Evolutionary conservation across 2,797 vertebrate species (phyloP).

Genomic region (Intellagama lesueurii): DNA sequence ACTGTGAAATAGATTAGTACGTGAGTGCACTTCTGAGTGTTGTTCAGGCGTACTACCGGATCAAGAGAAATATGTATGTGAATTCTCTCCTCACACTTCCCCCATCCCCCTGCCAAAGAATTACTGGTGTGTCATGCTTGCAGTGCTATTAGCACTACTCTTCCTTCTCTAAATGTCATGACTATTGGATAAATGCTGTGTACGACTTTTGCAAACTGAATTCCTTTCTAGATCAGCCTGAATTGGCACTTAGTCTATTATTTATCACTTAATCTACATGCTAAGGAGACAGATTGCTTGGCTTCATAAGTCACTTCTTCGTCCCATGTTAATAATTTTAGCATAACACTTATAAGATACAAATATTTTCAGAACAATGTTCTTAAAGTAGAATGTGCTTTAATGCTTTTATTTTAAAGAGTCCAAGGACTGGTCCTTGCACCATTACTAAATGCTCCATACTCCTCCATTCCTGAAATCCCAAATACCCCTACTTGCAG

Average conservation of each 20-base stretch:
- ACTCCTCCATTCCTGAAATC: background rate
- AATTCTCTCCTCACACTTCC: background rate
- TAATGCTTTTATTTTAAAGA: background rate
- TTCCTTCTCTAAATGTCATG: background rate
- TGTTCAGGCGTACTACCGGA: background rate
- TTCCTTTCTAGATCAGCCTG: background rate
- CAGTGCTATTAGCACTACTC: background rate
- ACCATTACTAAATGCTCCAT: background rate
- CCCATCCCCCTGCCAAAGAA: background rate
- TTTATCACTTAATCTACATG: background rate
- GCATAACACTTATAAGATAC: background rate
- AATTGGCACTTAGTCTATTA: slow-evolving; percentile 1
- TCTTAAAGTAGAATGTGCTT: background rate
- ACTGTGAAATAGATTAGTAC: slow-evolving; percentile 1
- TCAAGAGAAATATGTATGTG: background rate
- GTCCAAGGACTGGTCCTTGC: background rate
- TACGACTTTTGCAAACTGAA: background rate
- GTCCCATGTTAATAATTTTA: background rate
- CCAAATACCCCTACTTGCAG: background rate
- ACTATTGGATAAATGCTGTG: background rate
- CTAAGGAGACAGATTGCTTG: background rate
- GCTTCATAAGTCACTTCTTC: slow-evolving; percentile 2
- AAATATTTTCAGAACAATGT: background rate
- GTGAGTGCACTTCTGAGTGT: background rate
- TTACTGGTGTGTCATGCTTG: background rate